Conservation (phyloP, 2,888 invertebrate species). For the Octodonta nipae region DNA sequence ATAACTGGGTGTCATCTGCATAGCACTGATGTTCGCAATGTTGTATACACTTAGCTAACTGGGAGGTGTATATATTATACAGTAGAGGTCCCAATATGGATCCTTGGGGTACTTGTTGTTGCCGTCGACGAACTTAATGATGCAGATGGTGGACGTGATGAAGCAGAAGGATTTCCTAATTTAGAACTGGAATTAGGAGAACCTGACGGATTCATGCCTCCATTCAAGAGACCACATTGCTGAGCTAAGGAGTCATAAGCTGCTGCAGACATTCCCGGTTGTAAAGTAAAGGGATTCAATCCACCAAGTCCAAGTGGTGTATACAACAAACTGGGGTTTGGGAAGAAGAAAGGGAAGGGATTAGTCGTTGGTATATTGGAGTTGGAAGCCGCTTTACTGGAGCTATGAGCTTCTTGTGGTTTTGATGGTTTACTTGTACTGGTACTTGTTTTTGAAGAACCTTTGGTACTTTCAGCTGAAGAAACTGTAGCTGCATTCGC, state of each 20-base stretch:
- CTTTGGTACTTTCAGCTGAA: constrained; percentile 13
- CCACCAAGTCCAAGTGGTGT: constrained; percentile 79
- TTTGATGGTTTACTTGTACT: constrained; percentile 33
- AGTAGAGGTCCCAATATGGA: too few relatives aligned
- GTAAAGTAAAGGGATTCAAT: constrained; percentile 73
- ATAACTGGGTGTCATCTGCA: too few relatives aligned
- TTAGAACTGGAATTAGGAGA: constrained; percentile 38
- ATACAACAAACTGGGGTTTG: constrained; percentile 82
- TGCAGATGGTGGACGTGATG: constrained; percentile 39
- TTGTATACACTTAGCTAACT: too few relatives aligned
- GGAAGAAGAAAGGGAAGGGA: constrained; percentile 80
- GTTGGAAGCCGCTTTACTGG: constrained; percentile 25
- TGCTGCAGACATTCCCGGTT: constrained; percentile 69
- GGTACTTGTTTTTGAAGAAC: constrained; percentile 14
- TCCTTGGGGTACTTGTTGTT: too few relatives aligned
- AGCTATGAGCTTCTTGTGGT: constrained; percentile 33
- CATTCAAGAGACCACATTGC: constrained; percentile 63
- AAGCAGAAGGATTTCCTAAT: constrained; percentile 36
- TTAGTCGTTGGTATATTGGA: constrained; percentile 45
- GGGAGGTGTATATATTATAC: too few relatives aligned
- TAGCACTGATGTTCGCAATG: too few relatives aligned
- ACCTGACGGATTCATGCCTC: constrained; percentile 44
- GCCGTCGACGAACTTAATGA: too few relatives aligned
- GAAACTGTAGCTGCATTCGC: constrained; percentile 27
- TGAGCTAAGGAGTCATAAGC: constrained; percentile 74